Base-by-base conservation (phyloP, 1,140 invertebrate genomes). In the Nasonia giraulti region DNA sequence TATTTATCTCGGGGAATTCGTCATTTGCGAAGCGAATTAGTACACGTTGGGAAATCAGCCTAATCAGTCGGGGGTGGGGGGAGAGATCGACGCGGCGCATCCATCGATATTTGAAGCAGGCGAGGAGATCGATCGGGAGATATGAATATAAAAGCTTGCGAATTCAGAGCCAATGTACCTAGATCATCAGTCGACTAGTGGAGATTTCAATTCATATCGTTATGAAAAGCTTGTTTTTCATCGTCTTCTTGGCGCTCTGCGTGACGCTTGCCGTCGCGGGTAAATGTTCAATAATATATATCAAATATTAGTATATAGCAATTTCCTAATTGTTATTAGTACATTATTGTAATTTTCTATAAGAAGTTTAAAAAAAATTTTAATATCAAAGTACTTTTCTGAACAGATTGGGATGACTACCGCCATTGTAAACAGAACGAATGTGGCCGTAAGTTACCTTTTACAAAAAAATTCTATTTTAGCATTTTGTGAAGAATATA, bases 371-470 rank as follows among this genome's bases (percentile, higher is more conserved):
- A 66, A 66, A 66, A 20, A 20, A 2, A 0, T 66, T 66, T 66
- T 31, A 47, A 77, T 10, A 50, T 77, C 27, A 47, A 27, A 47
- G 4, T 76, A 11, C 23, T 11, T 76, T 50, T 23, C 3, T 27
- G 23, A 27, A 27, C 55, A 80, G 78, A 62, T 69, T 44, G 8
- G 55, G n/a, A 68, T 2, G 62, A 68, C 37, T 80, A 68, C 31
- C 78, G 62, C 1, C 8, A 1, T 5, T 80, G 78, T 4, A 68
- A 68, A 12, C 31, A 40, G 66, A 40, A 0, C 2, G 33, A 80
- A 68, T 80, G 78, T 11, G 37, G n/a, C 20, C 78, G 78, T 80
- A 80, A 80, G 78, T 80, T 68, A 31, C 1, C 20, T 75, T 75
- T 10, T 23, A n/a, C 2, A 40, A 27, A 27, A 27, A 27, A n/a